phyloP scores from a whole-genome alignment of 2,113 vertebrate species.

The Rousettus leschenaultii region DNA sequence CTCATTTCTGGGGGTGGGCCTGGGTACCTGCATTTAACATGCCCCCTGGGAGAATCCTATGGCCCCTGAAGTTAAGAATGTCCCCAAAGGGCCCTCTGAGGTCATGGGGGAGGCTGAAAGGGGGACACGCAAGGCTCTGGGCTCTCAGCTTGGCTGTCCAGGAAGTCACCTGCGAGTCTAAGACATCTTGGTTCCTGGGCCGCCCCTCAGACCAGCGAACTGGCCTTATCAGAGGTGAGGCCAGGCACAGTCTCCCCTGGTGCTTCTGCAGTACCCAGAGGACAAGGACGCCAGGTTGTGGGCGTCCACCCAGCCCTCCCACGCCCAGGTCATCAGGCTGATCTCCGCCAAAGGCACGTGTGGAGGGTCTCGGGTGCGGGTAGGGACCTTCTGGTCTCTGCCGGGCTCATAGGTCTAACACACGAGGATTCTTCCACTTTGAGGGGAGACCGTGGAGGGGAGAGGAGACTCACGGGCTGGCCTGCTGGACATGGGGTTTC shows the following conservation, averaged over 20 bases:
- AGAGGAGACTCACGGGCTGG: rapidly evolving
- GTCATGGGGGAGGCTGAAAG: not conserved
- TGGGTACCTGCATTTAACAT: not conserved
- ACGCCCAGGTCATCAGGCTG: not conserved
- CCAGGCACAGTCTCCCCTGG: not conserved
- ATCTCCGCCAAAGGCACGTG: not conserved
- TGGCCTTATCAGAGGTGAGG: not conserved
- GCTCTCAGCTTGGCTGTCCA: not conserved
- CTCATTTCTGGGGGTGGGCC: not conserved
- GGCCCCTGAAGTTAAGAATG: not conserved
- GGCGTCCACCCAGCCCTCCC: not conserved
- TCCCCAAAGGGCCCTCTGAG: not conserved
- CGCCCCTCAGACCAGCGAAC: rapidly evolving
- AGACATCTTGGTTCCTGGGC: not conserved
- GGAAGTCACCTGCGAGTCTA: not conserved
- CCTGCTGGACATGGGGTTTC: not conserved
- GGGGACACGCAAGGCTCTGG: not conserved
- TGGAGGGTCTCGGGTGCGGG: not conserved
- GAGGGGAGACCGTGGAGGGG: not conserved
- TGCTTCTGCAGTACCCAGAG: not conserved
- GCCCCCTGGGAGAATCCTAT: not conserved
- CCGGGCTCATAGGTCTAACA: rapidly evolving
- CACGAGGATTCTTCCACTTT: not conserved
- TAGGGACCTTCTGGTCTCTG: not conserved
- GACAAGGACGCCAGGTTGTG: not conserved